phyloP scores from a whole-genome alignment of 1,140 invertebrate species.

The Nephila pilipes region DNA sequence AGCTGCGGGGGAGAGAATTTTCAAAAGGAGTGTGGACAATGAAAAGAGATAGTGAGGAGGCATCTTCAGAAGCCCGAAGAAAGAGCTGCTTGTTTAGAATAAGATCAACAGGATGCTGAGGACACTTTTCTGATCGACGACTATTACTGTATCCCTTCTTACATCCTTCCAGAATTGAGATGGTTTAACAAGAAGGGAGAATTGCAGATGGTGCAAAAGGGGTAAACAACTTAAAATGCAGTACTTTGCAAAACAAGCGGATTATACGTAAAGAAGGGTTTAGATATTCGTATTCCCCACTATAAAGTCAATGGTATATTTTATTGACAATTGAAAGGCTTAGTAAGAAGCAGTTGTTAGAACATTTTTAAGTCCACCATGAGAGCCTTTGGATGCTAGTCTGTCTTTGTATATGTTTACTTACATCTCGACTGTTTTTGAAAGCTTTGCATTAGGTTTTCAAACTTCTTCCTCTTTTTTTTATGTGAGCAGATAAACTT shows the following conservation, averaged over 20 bases:
- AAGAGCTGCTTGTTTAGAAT: constrained; percentile 6
- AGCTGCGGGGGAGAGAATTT: background rate
- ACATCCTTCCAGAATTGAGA: background rate
- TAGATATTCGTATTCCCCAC: background rate
- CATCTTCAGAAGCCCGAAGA: constrained; percentile 12
- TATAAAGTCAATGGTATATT: no score
- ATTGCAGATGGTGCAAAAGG: constrained; percentile 11
- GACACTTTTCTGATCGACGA: background rate
- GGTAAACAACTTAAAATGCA: constrained; percentile 17
- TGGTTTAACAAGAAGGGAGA: background rate
- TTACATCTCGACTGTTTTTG: no score
- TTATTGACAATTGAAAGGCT: no score
- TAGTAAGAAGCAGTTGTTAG: no score
- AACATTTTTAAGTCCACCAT: no score
- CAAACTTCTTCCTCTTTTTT: no score
- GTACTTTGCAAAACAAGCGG: constrained; percentile 26
- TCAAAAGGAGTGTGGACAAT: constrained; percentile 17
- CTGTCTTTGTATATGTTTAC: no score
- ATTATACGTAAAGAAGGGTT: background rate
- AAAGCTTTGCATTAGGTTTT: no score
- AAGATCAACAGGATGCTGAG: constrained; percentile 30
- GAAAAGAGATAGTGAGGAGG: constrained; percentile 26
- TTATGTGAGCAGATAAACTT: no score
- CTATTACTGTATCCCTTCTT: background rate
- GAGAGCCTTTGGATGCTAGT: no score